Conservation (phyloP, 2,113 vertebrate genomes). For the Oryzias javanicus region DNA sequence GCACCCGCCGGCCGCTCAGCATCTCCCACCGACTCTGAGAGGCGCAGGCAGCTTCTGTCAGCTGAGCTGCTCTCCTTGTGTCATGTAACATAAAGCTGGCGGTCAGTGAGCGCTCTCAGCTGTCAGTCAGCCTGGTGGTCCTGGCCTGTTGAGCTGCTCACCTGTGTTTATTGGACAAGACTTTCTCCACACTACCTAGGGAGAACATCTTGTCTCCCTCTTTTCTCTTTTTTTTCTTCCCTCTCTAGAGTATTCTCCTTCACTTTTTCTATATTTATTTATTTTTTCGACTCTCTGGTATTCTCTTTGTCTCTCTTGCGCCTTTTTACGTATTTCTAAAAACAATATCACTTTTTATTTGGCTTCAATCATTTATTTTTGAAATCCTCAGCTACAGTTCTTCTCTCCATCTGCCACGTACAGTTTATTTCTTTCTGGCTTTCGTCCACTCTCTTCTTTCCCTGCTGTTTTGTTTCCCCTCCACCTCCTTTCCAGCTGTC, state of each 20-base stretch:
- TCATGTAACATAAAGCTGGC: conserved; percentile 83
- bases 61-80: conserved; percentile 76
- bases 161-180: conserved; percentile 79
- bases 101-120: conserved; percentile 75
- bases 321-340: conserved; percentile 57
- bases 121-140: conserved; percentile 81
- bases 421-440: conserved; percentile 42
- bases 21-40: too few relatives aligned
- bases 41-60: conserved; percentile 61
- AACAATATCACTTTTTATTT: conserved; percentile 56
- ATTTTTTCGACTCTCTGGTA: conserved; percentile 47
- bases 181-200: conserved; percentile 62
- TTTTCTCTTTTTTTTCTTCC: conserved; percentile 54
- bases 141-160: conserved; percentile 74
- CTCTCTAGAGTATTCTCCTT: conserved; percentile 62
- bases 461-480: conserved; percentile 32
- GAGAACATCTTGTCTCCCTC: conserved; percentile 67
- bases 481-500: conserved; percentile 48
- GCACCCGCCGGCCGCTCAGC: conserved; percentile 4
- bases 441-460: conserved; percentile 37
- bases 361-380: conserved; percentile 50
- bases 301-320: conserved; percentile 36
- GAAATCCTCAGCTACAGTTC: conserved; percentile 31
- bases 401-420: conserved; percentile 49
- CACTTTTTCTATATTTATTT: conserved; percentile 31